Conservation (phyloP, 2,113 vertebrate genomes). For the Leptocoma aspasia region DNA sequence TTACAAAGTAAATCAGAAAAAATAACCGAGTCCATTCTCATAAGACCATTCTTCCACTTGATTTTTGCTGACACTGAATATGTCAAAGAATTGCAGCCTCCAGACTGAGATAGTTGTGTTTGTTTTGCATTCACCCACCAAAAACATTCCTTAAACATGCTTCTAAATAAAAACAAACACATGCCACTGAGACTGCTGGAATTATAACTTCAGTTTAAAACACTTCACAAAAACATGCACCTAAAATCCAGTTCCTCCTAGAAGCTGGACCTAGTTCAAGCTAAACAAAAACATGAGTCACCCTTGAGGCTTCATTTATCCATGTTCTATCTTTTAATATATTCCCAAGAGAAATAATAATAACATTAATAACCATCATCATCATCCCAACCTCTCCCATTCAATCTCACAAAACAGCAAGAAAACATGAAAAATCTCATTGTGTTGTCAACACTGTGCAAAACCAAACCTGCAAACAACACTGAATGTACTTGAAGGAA, state of each 20-base stretch:
- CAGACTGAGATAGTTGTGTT: background rate
- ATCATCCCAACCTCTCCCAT: background rate
- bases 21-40: background rate
- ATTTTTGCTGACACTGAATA: slow-evolving; percentile 10
- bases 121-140: slow-evolving; percentile 5
- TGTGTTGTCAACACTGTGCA: background rate
- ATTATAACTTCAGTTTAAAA: background rate
- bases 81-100: background rate
- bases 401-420: background rate
- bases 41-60: background rate
- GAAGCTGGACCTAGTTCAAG: slow-evolving; percentile 37
- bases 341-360: slow-evolving; percentile 23
- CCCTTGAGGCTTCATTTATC: slow-evolving; percentile 8
- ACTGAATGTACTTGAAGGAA: background rate
- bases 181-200: background rate
- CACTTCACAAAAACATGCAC: background rate
- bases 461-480: background rate
- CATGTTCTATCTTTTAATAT: slow-evolving; percentile 17
- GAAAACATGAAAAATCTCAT: background rate
- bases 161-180: slow-evolving; percentile 52
- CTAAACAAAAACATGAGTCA: slow-evolving; percentile 54
- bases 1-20: background rate
- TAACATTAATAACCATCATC: background rate
- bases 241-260: slow-evolving; percentile 23
- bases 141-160: slow-evolving; percentile 7